These are phyloP conservation scores for Mastigias papua DNA, from an alignment of 30 jellyfish, hydroid and myxozoan genomes.

Conservation along the genomic window DNA sequence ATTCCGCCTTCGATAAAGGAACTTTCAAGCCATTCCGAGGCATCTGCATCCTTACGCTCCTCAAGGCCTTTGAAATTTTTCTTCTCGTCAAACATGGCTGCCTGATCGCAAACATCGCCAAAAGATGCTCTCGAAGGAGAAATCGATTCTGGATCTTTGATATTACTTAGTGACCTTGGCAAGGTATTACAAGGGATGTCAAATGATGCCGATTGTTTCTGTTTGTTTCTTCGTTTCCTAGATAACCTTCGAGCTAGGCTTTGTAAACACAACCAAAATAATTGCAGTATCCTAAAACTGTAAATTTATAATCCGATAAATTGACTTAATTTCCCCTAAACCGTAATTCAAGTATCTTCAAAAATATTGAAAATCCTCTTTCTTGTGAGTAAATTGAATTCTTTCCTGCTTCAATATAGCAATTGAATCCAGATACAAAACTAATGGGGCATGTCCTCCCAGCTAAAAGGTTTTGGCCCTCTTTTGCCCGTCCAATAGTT, in stretches of 20 bases:
- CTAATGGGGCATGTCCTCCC: too few relatives aligned
- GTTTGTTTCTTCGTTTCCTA: background rate
- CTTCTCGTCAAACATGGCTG: constrained; percentile 68
- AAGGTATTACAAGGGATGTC: background rate
- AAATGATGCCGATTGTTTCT: background rate
- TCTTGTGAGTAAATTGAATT: too few relatives aligned
- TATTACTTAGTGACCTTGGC: constrained; percentile 16
- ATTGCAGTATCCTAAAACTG: background rate
- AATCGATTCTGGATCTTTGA: constrained; percentile 72
- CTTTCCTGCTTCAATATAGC: too few relatives aligned
- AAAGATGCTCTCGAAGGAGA: constrained; percentile 38
- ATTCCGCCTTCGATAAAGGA: constrained; percentile 72
- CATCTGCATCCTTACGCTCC: constrained; percentile 44
- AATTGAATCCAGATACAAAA: too few relatives aligned
- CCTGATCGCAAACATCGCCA: constrained; percentile 13
- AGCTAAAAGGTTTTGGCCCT: too few relatives aligned
- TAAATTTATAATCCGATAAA: background rate
- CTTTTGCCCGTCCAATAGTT: too few relatives aligned
- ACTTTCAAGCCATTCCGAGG: constrained; percentile 67
- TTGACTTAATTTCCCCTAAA: background rate
- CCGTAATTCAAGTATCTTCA: background rate
- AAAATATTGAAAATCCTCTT: too few relatives aligned
- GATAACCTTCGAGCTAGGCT: background rate
- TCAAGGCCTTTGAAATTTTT: constrained; percentile 45
- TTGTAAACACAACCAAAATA: background rate